Base-by-base conservation (phyloP, 1,140 invertebrate species). In the Epicauta chinensis region DNA sequence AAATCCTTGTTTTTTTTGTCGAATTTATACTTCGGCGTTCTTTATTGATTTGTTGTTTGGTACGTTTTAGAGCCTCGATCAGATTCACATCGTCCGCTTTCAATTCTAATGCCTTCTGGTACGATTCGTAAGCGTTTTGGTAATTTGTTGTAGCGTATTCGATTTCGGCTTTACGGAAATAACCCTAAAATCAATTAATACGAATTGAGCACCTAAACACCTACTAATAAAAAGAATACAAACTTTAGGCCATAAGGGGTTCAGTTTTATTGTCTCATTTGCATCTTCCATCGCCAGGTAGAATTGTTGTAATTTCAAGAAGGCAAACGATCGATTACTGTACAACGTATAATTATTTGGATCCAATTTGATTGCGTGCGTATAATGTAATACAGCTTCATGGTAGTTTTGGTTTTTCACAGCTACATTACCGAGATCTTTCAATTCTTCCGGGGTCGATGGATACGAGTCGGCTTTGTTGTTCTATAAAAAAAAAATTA, bases 201-300 rank as follows among this genome's bases (percentile, higher is more conserved):
- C n/a, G n/a, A n/a, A n/a, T n/a, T n/a, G n/a, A n/a, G n/a, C n/a
- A n/a, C n/a, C n/a, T n/a, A n/a, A n/a, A n/a, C n/a, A n/a, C n/a
- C n/a, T n/a, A n/a, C n/a, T n/a, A n/a, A n/a, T n/a, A n/a, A n/a
- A n/a, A n/a, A n/a, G n/a, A n/a, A 30, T 29, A 47, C 7, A 36
- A 32, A 86, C 87, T 78, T 91, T 91, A 10, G 84, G 81, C 86
- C 88, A 91, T 42, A 81, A 76, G 16, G 87, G 86, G 62, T 86
- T 82, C 35, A 91, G 63, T 63, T 75, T 75, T 43, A 90, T 87
- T 12, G 83, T 80, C 69, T 83, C 78, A 60, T 84, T 75, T 10
- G 89, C 88, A 77, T 92, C 89, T 70, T 88, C 76, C 59, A 87
- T 70, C 1, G 88, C 83, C 59, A 85, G 78, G 69, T 82, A 85